Conservation (phyloP, 2,113 vertebrate species). For the Psittacara wagleri region DNA sequence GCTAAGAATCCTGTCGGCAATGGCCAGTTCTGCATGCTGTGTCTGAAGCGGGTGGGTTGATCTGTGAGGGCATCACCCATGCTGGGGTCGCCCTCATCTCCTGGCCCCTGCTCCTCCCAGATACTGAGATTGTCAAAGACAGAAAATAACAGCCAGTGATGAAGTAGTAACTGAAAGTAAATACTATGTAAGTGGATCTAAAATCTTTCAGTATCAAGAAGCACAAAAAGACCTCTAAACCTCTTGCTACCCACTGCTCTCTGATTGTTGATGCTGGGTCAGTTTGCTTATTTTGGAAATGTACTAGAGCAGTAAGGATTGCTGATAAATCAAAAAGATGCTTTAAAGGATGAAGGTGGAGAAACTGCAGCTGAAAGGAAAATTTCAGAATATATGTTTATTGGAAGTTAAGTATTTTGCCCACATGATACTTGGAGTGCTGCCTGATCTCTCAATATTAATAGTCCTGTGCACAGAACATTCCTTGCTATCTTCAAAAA, state of each 20-base stretch:
- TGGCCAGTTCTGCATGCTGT: fast-evolving
- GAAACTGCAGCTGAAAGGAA: neutral
- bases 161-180: neutral
- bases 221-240: neutral
- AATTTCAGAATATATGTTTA: conserved; percentile 3
- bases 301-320: neutral
- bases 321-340: neutral
- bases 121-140: neutral
- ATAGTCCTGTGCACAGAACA: neutral
- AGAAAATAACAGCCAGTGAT: neutral
- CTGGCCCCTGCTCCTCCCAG: neutral
- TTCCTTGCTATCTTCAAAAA: conserved; percentile 4
- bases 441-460: conserved; percentile 13
- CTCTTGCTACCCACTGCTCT: neutral
- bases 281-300: neutral
- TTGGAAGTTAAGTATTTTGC: conserved; percentile 27
- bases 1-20: neutral
- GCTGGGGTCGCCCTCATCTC: neutral
- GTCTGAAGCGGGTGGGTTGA: neutral
- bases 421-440: neutral
- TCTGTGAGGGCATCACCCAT: fast-evolving
- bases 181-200: neutral
- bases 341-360: neutral
- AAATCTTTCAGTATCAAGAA: neutral
- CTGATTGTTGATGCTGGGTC: neutral